phyloP scores from a whole-genome alignment of 2,888 invertebrate genomes.

The Drosophila kokeensis region DNA sequence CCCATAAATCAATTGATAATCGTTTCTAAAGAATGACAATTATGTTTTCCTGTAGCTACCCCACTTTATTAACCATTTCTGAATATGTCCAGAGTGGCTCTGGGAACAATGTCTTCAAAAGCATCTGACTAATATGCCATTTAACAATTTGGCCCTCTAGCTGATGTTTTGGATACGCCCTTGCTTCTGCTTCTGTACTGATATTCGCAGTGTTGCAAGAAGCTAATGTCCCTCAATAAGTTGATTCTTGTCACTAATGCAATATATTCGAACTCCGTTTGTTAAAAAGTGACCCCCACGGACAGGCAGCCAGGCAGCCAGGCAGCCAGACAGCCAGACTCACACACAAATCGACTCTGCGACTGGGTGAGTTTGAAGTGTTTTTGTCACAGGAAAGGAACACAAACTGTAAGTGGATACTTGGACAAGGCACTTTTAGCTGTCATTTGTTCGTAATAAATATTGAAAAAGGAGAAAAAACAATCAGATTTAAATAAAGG shows the following conservation, averaged over 20 bases:
- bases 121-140: no score
- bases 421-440: constrained; percentile 55
- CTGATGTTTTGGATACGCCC: no score
- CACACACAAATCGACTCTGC: constrained; percentile 28
- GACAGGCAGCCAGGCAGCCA: constrained; percentile 11
- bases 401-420: constrained; percentile 72
- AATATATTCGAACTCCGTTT: neutral
- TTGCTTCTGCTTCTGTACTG: no score
- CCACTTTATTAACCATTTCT: neutral
- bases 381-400: constrained; percentile 17
- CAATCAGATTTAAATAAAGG: constrained; percentile 26
- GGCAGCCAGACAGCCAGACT: constrained; percentile 1
- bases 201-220: no score
- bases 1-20: no score
- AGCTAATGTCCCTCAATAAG: neutral
- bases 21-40: neutral
- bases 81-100: neutral
- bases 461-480: constrained; percentile 25
- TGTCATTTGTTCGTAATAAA: constrained; percentile 77
- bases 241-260: neutral
- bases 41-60: neutral
- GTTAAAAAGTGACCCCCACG: constrained; percentile 11
- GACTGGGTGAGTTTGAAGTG: constrained; percentile 57
- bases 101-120: neutral
- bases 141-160: no score